phyloP scores from a whole-genome alignment of 2,888 invertebrate genomes.

The Spialia ferax region DNA sequence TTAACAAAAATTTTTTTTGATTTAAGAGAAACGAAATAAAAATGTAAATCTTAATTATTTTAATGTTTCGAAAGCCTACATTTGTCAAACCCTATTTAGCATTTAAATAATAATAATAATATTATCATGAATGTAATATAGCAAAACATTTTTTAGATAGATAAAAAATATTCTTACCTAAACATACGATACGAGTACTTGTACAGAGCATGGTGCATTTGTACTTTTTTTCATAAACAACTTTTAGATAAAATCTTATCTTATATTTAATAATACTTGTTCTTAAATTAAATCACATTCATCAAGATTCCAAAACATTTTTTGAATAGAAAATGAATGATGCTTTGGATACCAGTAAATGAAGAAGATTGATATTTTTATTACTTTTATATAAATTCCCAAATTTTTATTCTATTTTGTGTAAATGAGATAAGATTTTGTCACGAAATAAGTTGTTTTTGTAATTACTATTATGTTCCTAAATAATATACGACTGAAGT shows the following conservation, averaged over 20 bases:
- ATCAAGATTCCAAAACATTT: background rate
- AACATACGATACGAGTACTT: no score
- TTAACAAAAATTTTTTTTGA: no score
- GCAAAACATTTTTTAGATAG: background rate
- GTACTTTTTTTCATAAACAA: slow-evolving; percentile 26
- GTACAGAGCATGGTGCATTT: slow-evolving; percentile 12
- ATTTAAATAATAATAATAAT: no score
- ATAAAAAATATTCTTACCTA: background rate
- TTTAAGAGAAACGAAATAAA: no score
- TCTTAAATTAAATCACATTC: background rate
- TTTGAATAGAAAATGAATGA: no score
- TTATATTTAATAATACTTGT: background rate
- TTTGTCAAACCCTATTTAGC: background rate
- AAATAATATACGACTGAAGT: slow-evolving; percentile 59
- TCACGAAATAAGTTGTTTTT: slow-evolving; percentile 46
- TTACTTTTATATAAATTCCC: background rate
- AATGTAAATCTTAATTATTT: background rate
- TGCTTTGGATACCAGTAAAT: no score
- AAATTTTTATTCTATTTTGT: no score
- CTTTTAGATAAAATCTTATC: slow-evolving; percentile 22
- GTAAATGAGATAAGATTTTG: slow-evolving; percentile 22
- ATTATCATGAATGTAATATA: background rate
- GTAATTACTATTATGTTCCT: slow-evolving; percentile 65
- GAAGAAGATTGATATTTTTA: no score
- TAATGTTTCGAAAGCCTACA: no score